Evolutionary conservation across 2,888 invertebrate species (phyloP).

Genomic region (Carpatolechia fugitivella): DNA sequence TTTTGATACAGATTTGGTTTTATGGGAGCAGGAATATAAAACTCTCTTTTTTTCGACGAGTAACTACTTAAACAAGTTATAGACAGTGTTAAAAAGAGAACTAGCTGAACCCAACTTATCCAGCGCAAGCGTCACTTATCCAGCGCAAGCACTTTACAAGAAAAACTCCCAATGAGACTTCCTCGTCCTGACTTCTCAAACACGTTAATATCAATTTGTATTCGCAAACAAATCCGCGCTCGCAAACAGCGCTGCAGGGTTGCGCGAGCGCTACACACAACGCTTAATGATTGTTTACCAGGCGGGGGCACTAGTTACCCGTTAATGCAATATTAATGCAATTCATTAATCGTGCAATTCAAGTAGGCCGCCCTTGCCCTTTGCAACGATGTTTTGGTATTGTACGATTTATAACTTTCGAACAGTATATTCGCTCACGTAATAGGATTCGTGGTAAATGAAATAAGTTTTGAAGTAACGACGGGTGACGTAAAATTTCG

Average conservation of each 20-base stretch:
- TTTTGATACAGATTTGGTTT: too few relatives aligned
- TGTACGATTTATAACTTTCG: not conserved
- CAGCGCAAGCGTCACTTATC: not conserved
- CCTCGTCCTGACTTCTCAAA: conserved; percentile 21
- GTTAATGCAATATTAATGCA: conserved; percentile 80
- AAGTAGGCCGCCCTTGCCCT: conserved; percentile 45
- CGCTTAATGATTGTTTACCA: conserved; percentile 75
- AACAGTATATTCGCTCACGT: too few relatives aligned
- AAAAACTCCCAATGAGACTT: conserved; percentile 9
- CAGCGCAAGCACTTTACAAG: conserved; percentile 3
- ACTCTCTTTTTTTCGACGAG: too few relatives aligned
- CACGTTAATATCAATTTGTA: conserved; percentile 66
- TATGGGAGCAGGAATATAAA: too few relatives aligned
- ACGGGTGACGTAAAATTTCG: too few relatives aligned
- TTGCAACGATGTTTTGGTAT: not conserved
- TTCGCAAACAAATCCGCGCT: conserved; percentile 71
- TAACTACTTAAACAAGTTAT: not conserved
- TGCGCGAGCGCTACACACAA: conserved; percentile 19
- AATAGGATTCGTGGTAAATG: too few relatives aligned
- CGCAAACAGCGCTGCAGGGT: conserved; percentile 52
- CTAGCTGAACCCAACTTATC: not conserved
- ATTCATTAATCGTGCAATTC: conserved; percentile 77
- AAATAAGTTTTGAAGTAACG: too few relatives aligned
- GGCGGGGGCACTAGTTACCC: conserved; percentile 66
- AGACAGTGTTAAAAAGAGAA: not conserved